Conservation (phyloP, 2,888 invertebrate genomes). For the Meganola albula region DNA sequence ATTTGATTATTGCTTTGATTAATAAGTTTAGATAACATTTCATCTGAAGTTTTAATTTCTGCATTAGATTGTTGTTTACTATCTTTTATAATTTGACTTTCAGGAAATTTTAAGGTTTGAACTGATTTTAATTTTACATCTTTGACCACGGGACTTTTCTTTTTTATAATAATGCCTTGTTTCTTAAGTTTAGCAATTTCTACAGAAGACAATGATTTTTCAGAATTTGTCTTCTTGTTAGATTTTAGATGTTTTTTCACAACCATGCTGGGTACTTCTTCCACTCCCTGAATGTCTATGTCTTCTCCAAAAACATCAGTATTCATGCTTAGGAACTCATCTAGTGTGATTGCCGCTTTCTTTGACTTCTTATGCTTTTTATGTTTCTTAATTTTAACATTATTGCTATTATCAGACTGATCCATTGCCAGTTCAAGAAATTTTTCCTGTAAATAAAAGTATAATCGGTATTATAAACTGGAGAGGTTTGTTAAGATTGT, state of each 20-base stretch:
- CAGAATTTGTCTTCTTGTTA: constrained; percentile 32
- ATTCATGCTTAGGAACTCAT: constrained; percentile 72
- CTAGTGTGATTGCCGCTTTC: constrained; percentile 64
- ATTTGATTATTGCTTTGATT: constrained; percentile 63
- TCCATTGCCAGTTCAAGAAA: constrained; percentile 59
- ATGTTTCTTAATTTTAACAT: constrained; percentile 57
- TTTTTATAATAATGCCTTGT: constrained; percentile 61
- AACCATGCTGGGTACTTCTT: constrained; percentile 63
- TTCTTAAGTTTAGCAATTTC: constrained; percentile 61
- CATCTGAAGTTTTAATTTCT: constrained; percentile 41
- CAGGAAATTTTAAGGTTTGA: constrained; percentile 9
- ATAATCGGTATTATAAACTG: too few species aligned
- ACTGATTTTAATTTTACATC: constrained; percentile 11
- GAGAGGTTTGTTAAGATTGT: background rate
- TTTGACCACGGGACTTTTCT: constrained; percentile 32
- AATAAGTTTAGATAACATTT: constrained; percentile 57
- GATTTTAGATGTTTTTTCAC: constrained; percentile 54
- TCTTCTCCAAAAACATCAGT: constrained; percentile 70
- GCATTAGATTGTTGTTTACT: constrained; percentile 20
- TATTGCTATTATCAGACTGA: constrained; percentile 38
- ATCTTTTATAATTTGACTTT: constrained; percentile 10
- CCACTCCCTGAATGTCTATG: constrained; percentile 63
- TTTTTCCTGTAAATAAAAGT: constrained; percentile 47
- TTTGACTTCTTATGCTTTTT: constrained; percentile 70
- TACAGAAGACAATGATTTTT: constrained; percentile 34